Conservation (phyloP, 1,140 invertebrate genomes). For the Brachionus paranguensis region DNA sequence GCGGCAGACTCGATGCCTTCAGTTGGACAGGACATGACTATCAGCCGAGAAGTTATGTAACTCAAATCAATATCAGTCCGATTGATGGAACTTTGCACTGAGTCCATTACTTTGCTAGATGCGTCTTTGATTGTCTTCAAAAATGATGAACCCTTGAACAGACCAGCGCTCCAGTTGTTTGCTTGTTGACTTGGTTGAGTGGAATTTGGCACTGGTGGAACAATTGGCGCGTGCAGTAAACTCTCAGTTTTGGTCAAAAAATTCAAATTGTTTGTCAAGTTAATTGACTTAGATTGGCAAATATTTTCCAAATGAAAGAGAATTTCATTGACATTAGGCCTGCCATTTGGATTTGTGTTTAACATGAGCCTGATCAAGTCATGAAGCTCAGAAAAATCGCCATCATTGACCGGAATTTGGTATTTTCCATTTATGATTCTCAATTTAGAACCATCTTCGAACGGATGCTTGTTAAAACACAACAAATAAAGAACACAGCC, state of each 20-base stretch:
- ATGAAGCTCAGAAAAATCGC: conserved; percentile 13
- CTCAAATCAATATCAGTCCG: conserved; percentile 79
- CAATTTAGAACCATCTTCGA: conserved; percentile 90
- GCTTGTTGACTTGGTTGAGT: not conserved
- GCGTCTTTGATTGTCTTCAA: conserved; percentile 91
- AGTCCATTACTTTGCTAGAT: conserved; percentile 89
- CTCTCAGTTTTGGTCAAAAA: conserved; percentile 37
- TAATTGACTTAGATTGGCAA: conserved; percentile 11
- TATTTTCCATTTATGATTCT: conserved; percentile 92
- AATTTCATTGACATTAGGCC: conserved; percentile 39
- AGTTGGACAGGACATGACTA: conserved; percentile 84
- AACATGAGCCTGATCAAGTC: conserved; percentile 37
- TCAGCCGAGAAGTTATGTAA: conserved; percentile 77
- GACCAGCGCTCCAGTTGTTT: conserved; percentile 53
- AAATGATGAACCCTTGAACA: conserved; percentile 68
- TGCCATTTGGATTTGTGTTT: conserved; percentile 38
- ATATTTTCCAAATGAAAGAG: conserved; percentile 33
- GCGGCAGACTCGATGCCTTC: conserved; percentile 81
- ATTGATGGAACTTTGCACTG: conserved; percentile 85
- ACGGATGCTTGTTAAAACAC: conserved; percentile 89
- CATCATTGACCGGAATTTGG: conserved; percentile 61
- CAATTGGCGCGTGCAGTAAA: conserved; percentile 40
- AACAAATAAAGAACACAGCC: conserved; percentile 89
- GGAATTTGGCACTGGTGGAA: not conserved
- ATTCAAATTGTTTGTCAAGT: conserved; percentile 31